Conservation (phyloP, 2,888 invertebrate species). For the Chalcosyrphus nemorum region DNA sequence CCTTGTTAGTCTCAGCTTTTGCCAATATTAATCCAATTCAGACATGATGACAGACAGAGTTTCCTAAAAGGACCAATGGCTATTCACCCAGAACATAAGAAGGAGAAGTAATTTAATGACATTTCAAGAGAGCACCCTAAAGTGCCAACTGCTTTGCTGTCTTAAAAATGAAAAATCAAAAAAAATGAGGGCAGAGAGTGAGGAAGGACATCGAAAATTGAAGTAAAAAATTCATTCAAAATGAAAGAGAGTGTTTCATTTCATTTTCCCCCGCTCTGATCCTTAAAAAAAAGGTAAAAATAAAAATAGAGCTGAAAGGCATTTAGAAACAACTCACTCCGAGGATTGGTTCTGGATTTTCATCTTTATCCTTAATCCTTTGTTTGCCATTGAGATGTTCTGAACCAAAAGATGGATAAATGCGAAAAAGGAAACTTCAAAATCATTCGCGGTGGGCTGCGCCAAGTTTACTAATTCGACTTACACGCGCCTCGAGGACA, state of each 20-base stretch:
- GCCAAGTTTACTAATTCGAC: neutral
- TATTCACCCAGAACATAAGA: no score
- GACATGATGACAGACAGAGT: neutral
- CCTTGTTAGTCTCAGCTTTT: neutral
- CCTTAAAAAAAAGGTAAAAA: neutral
- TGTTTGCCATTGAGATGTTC: neutral
- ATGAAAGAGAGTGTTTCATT: neutral
- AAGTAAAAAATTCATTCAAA: neutral
- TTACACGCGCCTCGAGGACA: neutral
- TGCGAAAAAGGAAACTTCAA: neutral
- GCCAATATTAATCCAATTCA: neutral
- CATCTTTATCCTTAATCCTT: neutral
- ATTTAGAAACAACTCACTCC: neutral
- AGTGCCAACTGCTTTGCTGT: constrained; percentile 9
- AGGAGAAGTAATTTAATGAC: constrained; percentile 1
- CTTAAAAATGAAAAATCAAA: neutral
- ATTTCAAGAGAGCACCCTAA: constrained; percentile 7
- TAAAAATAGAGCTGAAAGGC: constrained; percentile 5
- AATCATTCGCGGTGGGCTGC: neutral
- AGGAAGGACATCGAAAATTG: neutral
- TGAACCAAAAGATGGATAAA: neutral
- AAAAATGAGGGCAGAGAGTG: neutral
- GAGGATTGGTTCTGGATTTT: neutral
- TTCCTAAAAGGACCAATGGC: neutral
- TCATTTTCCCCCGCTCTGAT: neutral